Conservation (phyloP, 1,140 invertebrate genomes). For the Drosophila mayri region DNA sequence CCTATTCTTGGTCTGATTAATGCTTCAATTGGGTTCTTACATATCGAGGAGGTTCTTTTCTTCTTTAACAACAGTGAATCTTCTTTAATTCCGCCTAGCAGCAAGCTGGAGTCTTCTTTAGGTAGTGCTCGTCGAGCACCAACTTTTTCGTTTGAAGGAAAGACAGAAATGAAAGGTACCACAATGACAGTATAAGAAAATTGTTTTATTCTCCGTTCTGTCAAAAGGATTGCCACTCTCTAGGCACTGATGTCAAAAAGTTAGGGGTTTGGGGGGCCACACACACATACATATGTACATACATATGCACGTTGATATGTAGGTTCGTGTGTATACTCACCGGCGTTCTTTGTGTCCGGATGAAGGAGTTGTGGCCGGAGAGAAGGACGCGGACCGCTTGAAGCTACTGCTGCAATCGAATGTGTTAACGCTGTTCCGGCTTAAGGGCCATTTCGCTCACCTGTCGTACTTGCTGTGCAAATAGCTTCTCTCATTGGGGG, state of each 20-base stretch:
- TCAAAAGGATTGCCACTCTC: conserved; percentile 22
- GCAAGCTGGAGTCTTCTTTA: conserved; percentile 9
- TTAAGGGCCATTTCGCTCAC: conserved; percentile 2
- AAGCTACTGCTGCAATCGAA: conserved; percentile 18
- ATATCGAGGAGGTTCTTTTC: conserved; percentile 5
- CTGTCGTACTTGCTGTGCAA: conserved; percentile 28
- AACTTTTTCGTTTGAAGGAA: conserved; percentile 40
- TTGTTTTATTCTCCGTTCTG: neutral
- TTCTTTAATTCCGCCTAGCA: neutral
- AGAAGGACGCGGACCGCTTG: conserved; percentile 42
- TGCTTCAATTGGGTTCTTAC: conserved; percentile 25
- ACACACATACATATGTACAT: too few species aligned
- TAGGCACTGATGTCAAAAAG: conserved; percentile 8
- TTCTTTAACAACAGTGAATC: neutral
- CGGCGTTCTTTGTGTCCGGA: conserved; percentile 29
- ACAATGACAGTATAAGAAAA: conserved; percentile 38
- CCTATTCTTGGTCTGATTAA: conserved; percentile 15
- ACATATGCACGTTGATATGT: neutral
- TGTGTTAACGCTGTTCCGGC: neutral
- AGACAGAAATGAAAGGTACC: conserved; percentile 44
- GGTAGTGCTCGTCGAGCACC: conserved; percentile 10
- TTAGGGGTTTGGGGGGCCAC: neutral
- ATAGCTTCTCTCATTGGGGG: conserved; percentile 4
- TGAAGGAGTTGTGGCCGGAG: conserved; percentile 14
- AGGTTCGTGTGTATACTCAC: conserved; percentile 22